Evolutionary conservation across 2,113 vertebrate species (phyloP), one percentile per base, ranked within the genome.

Genomic region (Megaptera novaeangliae): DNA sequence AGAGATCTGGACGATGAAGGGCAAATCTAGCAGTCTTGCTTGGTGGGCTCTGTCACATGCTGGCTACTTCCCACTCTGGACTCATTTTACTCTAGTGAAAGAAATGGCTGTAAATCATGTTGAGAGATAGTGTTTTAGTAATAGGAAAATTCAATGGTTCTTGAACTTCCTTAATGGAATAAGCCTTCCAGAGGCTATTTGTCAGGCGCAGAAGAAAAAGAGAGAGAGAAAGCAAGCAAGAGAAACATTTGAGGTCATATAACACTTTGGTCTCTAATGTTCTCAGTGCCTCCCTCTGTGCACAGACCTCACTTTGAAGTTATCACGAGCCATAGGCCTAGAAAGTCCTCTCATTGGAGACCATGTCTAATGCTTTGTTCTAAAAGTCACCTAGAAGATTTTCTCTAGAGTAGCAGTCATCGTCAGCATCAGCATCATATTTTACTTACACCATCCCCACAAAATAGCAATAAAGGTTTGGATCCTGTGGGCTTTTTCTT

Each of bases 301-400:
- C 44, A 78, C 29, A 89, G 61, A 96, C 86, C 74, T 88, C 84
- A 72, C 89, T 97, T 97, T 92, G 90, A 95, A 88, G 95, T 96
- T 66, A 89, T 59, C 83, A 90, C 78, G 13, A 74, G 82, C 55
- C 52, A 93, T 0, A 49, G 78, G 72, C 95, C 97, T 96, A 89
- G 77, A 95, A 96, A 96, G 92, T 88, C 87, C 66, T 74, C 59
- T 96, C 69, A 5, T 14, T 59, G 63, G 66, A 93, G 69, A 95
- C 95, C 63, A 66, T 81, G 90, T n/a, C 84, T 92, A 97, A 97
- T 96, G 95, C 74, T 94, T 95, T 88, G 64, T 75, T 95, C 87
- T 59, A 72, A 95, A 88, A 69, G 46, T 23, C 64, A 85, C 31
- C 66, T 5, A 3, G 36, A 41, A 36, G 61, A 21, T 63, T 95